phyloP scores from a whole-genome alignment of 2,888 invertebrate species.

The Cecidostiba fungosa region DNA sequence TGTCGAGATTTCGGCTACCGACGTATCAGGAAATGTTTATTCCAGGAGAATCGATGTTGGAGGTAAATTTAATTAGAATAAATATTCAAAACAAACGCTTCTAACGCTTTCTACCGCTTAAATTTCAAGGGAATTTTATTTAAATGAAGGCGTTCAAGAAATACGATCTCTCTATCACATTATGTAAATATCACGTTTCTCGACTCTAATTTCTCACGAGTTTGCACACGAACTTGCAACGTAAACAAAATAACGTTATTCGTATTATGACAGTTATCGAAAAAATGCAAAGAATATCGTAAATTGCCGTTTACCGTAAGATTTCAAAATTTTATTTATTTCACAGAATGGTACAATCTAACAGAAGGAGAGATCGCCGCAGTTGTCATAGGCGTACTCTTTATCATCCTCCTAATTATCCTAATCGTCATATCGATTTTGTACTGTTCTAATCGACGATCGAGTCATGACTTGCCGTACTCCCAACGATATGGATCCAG shows the following conservation, averaged over 20 bases:
- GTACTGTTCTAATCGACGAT: conserved; percentile 83
- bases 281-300: too few relatives aligned
- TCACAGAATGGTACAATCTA: conserved; percentile 80
- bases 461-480: conserved; percentile 84
- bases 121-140: neutral
- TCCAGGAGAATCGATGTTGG: conserved; percentile 85
- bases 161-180: neutral
- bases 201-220: neutral
- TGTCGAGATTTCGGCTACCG: conserved; percentile 86
- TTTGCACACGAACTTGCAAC: neutral
- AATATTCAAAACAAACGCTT: neutral
- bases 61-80: conserved; percentile 71
- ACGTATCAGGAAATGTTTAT: conserved; percentile 86
- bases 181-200: neutral
- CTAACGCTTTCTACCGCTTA: neutral
- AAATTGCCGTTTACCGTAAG: neutral
- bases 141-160: neutral
- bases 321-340: neutral
- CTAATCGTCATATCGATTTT: conserved; percentile 83
- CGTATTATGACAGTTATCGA: neutral
- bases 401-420: conserved; percentile 84
- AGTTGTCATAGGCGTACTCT: conserved; percentile 85
- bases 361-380: conserved; percentile 84
- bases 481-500: conserved; percentile 77
- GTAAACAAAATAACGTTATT: neutral